phyloP scores from a whole-genome alignment of 2,797 vertebrate species.

The Darevskia nairensis region DNA sequence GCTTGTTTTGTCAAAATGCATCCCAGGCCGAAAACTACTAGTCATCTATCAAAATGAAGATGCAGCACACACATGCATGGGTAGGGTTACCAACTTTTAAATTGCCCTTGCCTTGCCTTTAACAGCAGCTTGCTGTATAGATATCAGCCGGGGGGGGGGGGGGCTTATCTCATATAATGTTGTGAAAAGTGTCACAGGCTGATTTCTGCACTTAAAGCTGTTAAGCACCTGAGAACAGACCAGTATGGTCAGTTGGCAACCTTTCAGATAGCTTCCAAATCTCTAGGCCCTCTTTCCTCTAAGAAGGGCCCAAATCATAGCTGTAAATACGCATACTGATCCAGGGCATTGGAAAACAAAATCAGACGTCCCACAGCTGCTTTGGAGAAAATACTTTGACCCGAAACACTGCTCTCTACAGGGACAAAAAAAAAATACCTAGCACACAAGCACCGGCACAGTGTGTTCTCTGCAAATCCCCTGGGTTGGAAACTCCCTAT shows the following conservation, averaged over 20 bases:
- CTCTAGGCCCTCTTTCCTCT: not conserved
- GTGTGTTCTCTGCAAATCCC: not conserved
- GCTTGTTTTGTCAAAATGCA: not conserved
- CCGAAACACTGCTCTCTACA: not conserved
- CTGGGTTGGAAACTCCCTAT: slow-evolving; percentile 5
- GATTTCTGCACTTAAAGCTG: not conserved
- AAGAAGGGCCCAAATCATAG: not conserved
- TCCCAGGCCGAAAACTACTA: not conserved
- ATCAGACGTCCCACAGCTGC: no score
- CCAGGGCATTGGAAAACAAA: no score
- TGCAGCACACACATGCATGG: not conserved
- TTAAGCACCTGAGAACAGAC: not conserved
- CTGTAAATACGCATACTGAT: not conserved
- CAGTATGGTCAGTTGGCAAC: not conserved
- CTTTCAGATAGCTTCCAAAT: not conserved
- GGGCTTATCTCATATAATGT: not conserved
- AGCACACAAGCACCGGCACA: not conserved
- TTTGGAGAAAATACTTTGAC: slow-evolving; percentile 2
- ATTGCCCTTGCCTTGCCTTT: not conserved
- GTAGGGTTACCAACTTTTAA: not conserved
- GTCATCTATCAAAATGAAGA: slow-evolving; percentile 6
- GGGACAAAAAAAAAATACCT: not conserved
- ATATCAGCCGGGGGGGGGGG: not conserved
- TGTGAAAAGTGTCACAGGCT: not conserved
- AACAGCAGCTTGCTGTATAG: not conserved